phyloP scores from a whole-genome alignment of 2,888 invertebrate species.

The Platycheirus albimanus region DNA sequence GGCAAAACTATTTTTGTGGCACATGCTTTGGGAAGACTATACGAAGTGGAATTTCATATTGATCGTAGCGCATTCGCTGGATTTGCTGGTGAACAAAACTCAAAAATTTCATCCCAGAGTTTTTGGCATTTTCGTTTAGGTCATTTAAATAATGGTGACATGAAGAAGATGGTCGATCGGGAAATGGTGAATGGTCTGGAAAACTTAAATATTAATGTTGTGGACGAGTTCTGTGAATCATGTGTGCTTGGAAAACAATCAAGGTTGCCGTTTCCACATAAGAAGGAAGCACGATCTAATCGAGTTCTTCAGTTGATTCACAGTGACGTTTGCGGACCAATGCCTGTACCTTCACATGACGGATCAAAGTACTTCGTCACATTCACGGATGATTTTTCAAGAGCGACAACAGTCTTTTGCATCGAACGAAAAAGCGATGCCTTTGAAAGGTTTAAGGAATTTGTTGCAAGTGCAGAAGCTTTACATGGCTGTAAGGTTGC shows the following conservation, averaged over 20 bases:
- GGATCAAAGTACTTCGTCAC: constrained; percentile 74
- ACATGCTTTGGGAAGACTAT: background rate
- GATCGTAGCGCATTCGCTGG: background rate
- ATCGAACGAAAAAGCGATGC: background rate
- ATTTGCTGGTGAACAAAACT: background rate
- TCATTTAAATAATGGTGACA: background rate
- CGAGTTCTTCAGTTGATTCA: constrained; percentile 59
- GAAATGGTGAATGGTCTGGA: constrained; percentile 16
- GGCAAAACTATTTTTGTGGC: background rate
- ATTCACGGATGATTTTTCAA: background rate
- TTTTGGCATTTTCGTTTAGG: background rate
- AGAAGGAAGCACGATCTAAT: constrained; percentile 6
- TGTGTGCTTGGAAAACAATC: constrained; percentile 75
- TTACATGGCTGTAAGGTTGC: background rate
- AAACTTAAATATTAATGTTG: background rate
- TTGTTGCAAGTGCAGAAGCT: background rate
- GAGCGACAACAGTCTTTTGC: background rate
- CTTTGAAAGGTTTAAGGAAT: background rate
- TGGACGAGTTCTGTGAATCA: background rate
- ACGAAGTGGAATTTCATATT: background rate
- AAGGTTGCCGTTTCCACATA: constrained; percentile 67
- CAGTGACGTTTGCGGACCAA: constrained; percentile 77
- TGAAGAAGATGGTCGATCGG: constrained; percentile 4
- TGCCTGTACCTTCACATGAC: constrained; percentile 74
- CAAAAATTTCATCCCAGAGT: background rate